A percentile compares a stretch with the other conserved stretches of the same genome.
Evolutionary conservation across 2,113 vertebrate species (phyloP).

Genomic region (Sander vitreus): DNA sequence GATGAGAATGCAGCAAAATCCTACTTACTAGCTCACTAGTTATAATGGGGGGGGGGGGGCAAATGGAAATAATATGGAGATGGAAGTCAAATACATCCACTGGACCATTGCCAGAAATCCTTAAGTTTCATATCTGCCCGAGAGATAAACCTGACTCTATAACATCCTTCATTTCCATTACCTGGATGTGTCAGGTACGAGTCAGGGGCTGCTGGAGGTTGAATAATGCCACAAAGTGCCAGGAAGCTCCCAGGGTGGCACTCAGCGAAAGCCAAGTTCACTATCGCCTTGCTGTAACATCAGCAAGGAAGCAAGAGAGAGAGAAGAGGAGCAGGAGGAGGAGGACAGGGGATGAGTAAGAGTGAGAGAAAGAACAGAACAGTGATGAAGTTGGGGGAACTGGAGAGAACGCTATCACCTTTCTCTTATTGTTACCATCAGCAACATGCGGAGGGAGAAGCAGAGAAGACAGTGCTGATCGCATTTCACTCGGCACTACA

Average conservation of each 20-base stretch:
- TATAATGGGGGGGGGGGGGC: conserved; percentile 3
- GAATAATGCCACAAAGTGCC: conserved; percentile 52
- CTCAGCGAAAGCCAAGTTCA: conserved; percentile 60
- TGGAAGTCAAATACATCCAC: conserved; percentile 17
- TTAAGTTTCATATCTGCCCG: conserved; percentile 51
- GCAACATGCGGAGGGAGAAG: conserved; percentile 31
- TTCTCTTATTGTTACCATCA: conserved; percentile 57
- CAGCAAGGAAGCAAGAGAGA: conserved; percentile 42
- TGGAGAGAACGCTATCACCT: conserved; percentile 42
- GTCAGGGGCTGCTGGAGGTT: conserved; percentile 41
- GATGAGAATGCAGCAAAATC: conserved; percentile 38
- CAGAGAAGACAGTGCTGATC: conserved; percentile 29
- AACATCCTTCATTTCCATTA: conserved; percentile 67
- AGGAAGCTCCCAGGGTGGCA: conserved; percentile 58
- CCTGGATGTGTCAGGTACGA: conserved; percentile 47
- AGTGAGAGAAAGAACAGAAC: conserved; percentile 18
- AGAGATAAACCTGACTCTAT: conserved; percentile 44
- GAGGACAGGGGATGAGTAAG: not conserved
- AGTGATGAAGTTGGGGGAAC: conserved; percentile 28
- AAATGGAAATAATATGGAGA: conserved; percentile 52
- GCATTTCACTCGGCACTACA: conserved; percentile 58
- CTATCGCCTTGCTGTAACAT: conserved; percentile 40
- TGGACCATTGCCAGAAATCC: conserved; percentile 51
- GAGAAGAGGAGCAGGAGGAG: not conserved
- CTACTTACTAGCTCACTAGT: conserved; percentile 6